Conservation (phyloP, 2,888 invertebrate species). For the Drosophila siamana region DNA sequence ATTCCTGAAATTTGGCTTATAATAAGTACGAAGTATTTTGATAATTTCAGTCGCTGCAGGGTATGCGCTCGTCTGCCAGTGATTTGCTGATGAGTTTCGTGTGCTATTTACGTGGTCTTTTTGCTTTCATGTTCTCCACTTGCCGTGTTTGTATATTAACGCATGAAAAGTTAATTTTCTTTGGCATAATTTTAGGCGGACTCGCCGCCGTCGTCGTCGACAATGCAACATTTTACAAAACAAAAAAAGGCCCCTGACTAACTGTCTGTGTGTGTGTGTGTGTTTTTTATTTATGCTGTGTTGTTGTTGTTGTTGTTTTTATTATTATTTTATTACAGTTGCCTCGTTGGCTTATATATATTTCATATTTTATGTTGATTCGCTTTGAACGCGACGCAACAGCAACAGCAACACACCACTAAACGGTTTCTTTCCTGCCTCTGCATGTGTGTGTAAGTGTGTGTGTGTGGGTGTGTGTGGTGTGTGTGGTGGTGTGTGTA, state of each 20-base stretch:
- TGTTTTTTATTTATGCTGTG: conserved; percentile 21
- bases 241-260: background rate
- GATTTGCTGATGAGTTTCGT: background rate
- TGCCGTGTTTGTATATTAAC: conserved; percentile 36
- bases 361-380: conserved; percentile 70
- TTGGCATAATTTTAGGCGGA: conserved; percentile 42
- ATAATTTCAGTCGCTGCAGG: too few species aligned
- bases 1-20: too few species aligned
- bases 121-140: background rate
- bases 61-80: background rate
- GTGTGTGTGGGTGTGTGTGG: conserved; percentile 14
- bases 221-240: conserved; percentile 24
- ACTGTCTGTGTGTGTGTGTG: conserved; percentile 2
- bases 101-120: too few species aligned
- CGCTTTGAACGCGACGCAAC: conserved; percentile 41
- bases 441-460: conserved; percentile 3
- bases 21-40: too few species aligned
- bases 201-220: background rate
- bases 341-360: conserved; percentile 63
- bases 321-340: conserved; percentile 70
- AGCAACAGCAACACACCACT: conserved; percentile 33
- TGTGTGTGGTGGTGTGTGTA: conserved; percentile 38
- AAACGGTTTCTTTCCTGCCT: conserved; percentile 21
- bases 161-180: conserved; percentile 54
- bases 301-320: conserved; percentile 42